Evolutionary conservation across 2,797 vertebrate species (phyloP), one percentile per base, ranked within the genome.

Genomic region (Anguilla pacifica): DNA sequence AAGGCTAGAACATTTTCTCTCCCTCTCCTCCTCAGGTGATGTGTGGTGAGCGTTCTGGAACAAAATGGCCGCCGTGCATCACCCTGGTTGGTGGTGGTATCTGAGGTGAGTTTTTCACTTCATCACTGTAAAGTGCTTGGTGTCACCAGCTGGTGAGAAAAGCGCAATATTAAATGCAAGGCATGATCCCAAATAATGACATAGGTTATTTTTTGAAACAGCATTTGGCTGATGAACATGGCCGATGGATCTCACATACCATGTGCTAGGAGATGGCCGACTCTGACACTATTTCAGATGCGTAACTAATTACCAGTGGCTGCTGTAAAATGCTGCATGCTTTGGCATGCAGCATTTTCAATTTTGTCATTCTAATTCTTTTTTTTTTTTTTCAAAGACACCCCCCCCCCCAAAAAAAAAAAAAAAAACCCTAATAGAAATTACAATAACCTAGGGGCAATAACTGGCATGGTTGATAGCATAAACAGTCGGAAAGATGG

Each of bases 351-450:
- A 55, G 28, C 15, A 39, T 57, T 79, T 57, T 25, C 7, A 1
- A 7, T 46, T 86, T 59, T 55, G 51, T 79, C 55, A 74, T 59
- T 77, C 49, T 51, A 51, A 51, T 5, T 5, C 49, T n/a, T n/a
- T n/a, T 7, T 51, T 28, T 49, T 70, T 61, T 31, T 10, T 9
- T 13, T 3, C 9, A 51, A 53, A 77, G 2, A 31, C 31, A 0
- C 31, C 31, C 31, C 31, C 31, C 31, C 43, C 43, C 77, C 43
- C 25, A 31, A 31, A 31, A 31, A 31, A 31, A 31, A 31, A 49
- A 17, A 83, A 87, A 55, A 82, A 55, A 72, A 57, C 28, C 51
- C 10, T 77, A 53, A 88, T 28, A 88, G 79, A 39, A 59, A 28
- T 72, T 17, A 72, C 61, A 72, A 86, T 72, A 72, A 53, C 49